A percentile compares a stretch with the other conserved stretches of the same genome.
These are phyloP conservation scores for Caradrina clavipalpis DNA, from an alignment of 2,888 invertebrate species.

Conservation along the genomic window DNA sequence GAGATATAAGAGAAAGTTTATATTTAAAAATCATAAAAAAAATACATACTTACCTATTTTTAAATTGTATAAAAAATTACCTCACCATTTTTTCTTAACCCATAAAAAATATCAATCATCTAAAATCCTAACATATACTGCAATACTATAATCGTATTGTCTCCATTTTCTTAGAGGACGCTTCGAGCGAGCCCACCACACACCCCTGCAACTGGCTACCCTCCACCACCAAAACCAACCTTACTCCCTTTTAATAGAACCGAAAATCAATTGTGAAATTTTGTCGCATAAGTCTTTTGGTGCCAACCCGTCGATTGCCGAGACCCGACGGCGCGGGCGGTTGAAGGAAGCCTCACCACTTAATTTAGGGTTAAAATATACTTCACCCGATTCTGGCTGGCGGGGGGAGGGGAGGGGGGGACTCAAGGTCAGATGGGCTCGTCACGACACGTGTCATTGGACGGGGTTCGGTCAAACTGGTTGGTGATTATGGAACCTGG, in stretches of 20 bases:
- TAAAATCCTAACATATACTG: constrained; percentile 72
- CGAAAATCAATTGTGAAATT: constrained; percentile 16
- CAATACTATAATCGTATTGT: constrained; percentile 85
- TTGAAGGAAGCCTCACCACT: constrained; percentile 79
- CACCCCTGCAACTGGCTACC: constrained; percentile 72
- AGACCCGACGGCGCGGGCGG: constrained; percentile 85
- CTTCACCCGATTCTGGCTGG: constrained; percentile 74
- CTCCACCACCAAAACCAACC: constrained; percentile 40
- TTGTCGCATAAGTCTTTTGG: constrained; percentile 62
- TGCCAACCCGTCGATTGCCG: constrained; percentile 37
- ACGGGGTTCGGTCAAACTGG: constrained; percentile 14
- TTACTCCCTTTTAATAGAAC: constrained; percentile 37
- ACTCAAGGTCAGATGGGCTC: constrained; percentile 80
- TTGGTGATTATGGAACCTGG: constrained; percentile 4
- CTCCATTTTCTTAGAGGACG: constrained; percentile 89
- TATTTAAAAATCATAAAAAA: neutral
- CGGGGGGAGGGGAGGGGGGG: constrained; percentile 46
- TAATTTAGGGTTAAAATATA: constrained; percentile 86
- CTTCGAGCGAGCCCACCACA: constrained; percentile 83
- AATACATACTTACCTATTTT: neutral
- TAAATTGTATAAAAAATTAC: neutral
- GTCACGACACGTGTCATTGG: constrained; percentile 65
- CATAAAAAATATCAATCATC: constrained; percentile 51
- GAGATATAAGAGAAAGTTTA: no score
- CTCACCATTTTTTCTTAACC: neutral